Evolutionary conservation across 2,797 vertebrate genomes (phyloP).

Genomic region (Lacerta bilineata): DNA sequence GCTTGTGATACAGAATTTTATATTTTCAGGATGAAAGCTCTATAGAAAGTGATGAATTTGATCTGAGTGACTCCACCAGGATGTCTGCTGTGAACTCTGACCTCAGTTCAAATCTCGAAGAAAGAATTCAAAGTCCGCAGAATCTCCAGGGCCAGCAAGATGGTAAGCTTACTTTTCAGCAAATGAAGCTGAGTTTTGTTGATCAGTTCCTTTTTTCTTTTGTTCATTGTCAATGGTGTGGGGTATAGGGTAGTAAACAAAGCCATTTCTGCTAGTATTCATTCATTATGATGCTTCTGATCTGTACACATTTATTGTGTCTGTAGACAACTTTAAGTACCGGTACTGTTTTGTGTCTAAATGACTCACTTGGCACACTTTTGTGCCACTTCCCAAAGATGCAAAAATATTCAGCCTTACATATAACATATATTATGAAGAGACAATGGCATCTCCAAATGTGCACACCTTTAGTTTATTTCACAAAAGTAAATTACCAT

Average conservation of each 20-base stretch:
- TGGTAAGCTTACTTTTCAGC: slow-evolving; percentile 77
- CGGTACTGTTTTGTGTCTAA: not conserved
- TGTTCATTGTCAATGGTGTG: not conserved
- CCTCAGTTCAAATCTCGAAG: slow-evolving; percentile 87
- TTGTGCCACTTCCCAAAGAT: not conserved
- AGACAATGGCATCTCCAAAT: not conserved
- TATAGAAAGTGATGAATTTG: slow-evolving; percentile 88
- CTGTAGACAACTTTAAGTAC: not conserved
- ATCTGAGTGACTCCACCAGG: slow-evolving; percentile 87
- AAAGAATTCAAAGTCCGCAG: slow-evolving; percentile 88
- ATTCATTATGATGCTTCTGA: not conserved
- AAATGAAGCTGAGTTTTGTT: slow-evolving; percentile 58
- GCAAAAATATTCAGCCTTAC: not conserved
- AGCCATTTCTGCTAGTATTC: not conserved
- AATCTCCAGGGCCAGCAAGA: slow-evolving; percentile 85
- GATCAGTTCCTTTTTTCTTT: not conserved
- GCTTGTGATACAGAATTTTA: slow-evolving; percentile 20
- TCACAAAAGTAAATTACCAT: not conserved
- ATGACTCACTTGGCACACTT: not conserved
- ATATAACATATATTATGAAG: not conserved
- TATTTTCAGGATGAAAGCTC: slow-evolving; percentile 86
- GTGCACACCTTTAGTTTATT: not conserved
- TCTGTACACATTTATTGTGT: not conserved
- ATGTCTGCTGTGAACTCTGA: slow-evolving; percentile 89
- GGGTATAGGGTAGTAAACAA: not conserved